Percentiles rank a stretch among this genome's conserved stretches.
Conservation (phyloP, 2,797 vertebrate species). For the Parambassis ranga region DNA sequence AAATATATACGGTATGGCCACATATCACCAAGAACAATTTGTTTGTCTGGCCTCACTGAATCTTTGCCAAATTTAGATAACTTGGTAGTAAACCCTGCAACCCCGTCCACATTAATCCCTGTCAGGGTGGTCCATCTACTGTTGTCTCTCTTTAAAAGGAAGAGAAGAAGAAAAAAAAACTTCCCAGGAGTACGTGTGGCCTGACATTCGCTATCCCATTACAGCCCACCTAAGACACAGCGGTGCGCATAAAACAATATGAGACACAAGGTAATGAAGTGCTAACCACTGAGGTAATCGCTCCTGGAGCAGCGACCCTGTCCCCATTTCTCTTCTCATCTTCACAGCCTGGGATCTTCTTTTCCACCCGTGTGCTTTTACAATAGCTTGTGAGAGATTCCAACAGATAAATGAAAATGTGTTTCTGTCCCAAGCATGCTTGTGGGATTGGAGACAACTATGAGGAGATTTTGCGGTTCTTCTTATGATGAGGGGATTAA, state of each 20-base stretch:
- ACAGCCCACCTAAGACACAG: constrained; percentile 73
- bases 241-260: constrained; percentile 67
- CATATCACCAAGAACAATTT: neutral
- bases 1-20: constrained; percentile 2
- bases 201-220: constrained; percentile 73
- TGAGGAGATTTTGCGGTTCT: constrained; percentile 42
- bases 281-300: constrained; percentile 76
- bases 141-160: constrained; percentile 52
- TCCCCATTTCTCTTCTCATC: constrained; percentile 30
- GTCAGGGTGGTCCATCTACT: constrained; percentile 70
- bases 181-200: constrained; percentile 69
- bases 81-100: constrained; percentile 42
- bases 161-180: constrained; percentile 20
- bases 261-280: constrained; percentile 76
- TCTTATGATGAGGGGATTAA: constrained; percentile 63
- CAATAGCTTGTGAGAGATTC: constrained; percentile 38
- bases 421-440: constrained; percentile 35
- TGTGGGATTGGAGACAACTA: constrained; percentile 51
- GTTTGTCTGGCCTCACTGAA: constrained; percentile 37
- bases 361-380: constrained; percentile 1
- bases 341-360: constrained; percentile 12
- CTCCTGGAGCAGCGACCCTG: constrained; percentile 44
- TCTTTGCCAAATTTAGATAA: constrained; percentile 34
- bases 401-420: constrained; percentile 46
- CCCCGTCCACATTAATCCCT: constrained; percentile 42